These are phyloP conservation scores for Lamproptera curius DNA, from an alignment of 2,888 invertebrate genomes.

Conservation along the genomic window DNA sequence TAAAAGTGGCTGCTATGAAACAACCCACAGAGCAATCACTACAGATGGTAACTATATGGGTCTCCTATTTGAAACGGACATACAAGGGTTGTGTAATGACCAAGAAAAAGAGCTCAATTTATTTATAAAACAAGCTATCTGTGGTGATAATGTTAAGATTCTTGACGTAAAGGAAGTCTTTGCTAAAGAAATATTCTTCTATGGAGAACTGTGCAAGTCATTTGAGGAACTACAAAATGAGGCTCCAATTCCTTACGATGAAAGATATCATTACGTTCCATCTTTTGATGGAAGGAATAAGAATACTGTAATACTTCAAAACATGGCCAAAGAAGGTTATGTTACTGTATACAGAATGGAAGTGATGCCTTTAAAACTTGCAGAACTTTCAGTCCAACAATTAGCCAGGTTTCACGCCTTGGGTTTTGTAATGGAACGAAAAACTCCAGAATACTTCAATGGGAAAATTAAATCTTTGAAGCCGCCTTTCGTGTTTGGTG, in stretches of 20 bases:
- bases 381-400: slow-evolving; percentile 40
- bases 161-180: slow-evolving; percentile 39
- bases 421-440: slow-evolving; percentile 40
- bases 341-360: slow-evolving; percentile 38
- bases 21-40: slow-evolving; percentile 31
- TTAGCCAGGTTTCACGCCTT: slow-evolving; percentile 52
- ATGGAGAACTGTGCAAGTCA: slow-evolving; percentile 39
- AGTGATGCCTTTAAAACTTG: slow-evolving; percentile 40
- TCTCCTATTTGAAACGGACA: slow-evolving; percentile 37
- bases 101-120: slow-evolving; percentile 36
- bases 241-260: slow-evolving; percentile 34
- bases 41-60: slow-evolving; percentile 44
- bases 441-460: slow-evolving; percentile 40
- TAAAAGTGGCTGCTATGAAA: slow-evolving; percentile 25
- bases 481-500: background rate
- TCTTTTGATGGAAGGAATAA: slow-evolving; percentile 36
- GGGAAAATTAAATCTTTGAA: slow-evolving; percentile 27
- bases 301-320: slow-evolving; percentile 46
- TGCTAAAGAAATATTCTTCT: slow-evolving; percentile 40
- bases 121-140: slow-evolving; percentile 46
- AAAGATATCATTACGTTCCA: slow-evolving; percentile 40
- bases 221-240: slow-evolving; percentile 40
- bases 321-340: slow-evolving; percentile 41
- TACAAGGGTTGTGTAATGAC: slow-evolving; percentile 33
- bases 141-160: slow-evolving; percentile 32